phyloP scores from a whole-genome alignment of 2,888 invertebrate species.

The Drosophila prolongata region DNA sequence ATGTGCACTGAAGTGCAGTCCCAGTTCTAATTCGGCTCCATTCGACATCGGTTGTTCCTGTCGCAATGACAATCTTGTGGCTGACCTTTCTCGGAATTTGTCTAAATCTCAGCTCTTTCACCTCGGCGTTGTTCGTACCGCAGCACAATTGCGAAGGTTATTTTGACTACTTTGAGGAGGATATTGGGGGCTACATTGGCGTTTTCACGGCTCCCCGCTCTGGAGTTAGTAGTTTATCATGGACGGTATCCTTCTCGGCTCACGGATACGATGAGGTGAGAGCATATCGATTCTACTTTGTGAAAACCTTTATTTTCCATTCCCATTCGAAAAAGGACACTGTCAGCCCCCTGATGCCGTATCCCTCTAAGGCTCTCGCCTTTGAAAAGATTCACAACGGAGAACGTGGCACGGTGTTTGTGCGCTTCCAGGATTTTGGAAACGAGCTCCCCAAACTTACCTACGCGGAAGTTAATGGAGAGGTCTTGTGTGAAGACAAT shows the following conservation, averaged over 20 bases:
- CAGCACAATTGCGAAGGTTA: constrained; percentile 46
- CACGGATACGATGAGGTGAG: constrained; percentile 37
- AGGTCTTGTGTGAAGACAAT: constrained; percentile 40
- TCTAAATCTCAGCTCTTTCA: constrained; percentile 1
- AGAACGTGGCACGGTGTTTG: constrained; percentile 40
- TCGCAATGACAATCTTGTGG: constrained; percentile 22
- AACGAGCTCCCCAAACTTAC: constrained; percentile 59
- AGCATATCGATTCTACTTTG: not conserved
- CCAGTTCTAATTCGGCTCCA: constrained; percentile 52
- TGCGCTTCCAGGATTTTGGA: constrained; percentile 44
- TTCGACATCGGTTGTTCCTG: constrained; percentile 52
- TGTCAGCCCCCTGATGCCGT: constrained; percentile 46
- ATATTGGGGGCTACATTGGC: constrained; percentile 48
- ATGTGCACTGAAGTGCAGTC: not conserved
- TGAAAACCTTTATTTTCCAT: too few relatives aligned
- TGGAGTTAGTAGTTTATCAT: constrained; percentile 44
- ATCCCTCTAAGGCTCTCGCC: constrained; percentile 47
- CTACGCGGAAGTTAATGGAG: constrained; percentile 46
- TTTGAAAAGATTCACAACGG: constrained; percentile 48
- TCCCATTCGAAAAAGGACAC: constrained; percentile 32
- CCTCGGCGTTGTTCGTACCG: constrained; percentile 47
- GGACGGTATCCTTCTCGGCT: constrained; percentile 44
- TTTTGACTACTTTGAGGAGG: constrained; percentile 52
- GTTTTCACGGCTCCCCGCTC: constrained; percentile 38
- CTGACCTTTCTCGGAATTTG: constrained; percentile 37